A percentile compares a stretch with the other conserved stretches of the same genome.
Evolutionary conservation across 1,140 invertebrate species (phyloP).

Genomic region (Hirudo medicinalis): DNA sequence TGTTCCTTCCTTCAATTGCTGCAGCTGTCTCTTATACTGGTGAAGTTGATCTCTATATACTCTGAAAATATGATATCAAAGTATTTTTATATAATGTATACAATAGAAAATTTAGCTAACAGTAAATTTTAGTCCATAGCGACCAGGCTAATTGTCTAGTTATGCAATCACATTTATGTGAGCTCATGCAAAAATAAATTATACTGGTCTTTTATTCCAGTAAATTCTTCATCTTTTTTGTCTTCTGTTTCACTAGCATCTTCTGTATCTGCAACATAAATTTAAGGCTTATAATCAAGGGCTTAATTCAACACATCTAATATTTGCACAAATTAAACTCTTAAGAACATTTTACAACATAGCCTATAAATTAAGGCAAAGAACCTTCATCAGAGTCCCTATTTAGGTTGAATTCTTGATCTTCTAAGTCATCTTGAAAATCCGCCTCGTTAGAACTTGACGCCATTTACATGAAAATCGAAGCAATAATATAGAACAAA

Average conservation of each 20-base stretch:
- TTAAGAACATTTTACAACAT: not conserved
- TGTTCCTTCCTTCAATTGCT: slow-evolving; percentile 68
- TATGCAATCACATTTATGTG: too few species aligned
- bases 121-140: too few species aligned
- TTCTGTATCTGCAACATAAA: slow-evolving; percentile 52
- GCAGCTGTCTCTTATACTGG: slow-evolving; percentile 68
- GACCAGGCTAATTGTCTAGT: too few species aligned
- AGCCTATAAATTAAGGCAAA: not conserved
- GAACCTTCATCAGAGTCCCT: slow-evolving; percentile 9
- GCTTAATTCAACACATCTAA: not conserved
- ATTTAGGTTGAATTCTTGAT: not conserved
- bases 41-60: slow-evolving; percentile 86
- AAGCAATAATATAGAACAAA: not conserved
- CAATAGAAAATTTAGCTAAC: too few species aligned
- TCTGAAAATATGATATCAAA: slow-evolving; percentile 40
- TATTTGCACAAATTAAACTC: not conserved
- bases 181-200: slow-evolving; percentile 30
- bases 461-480: not conserved
- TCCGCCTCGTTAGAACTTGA: slow-evolving; percentile 9
- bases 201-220: slow-evolving; percentile 83
- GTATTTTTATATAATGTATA: too few species aligned
- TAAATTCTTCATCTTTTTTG: slow-evolving; percentile 56
- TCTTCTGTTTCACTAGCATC: slow-evolving; percentile 69
- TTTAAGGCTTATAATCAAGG: not conserved
- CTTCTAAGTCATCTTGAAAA: not conserved